Evolutionary conservation across 2,113 vertebrate species (phyloP), one percentile per base, ranked within the genome.

Genomic region (Piaya cayana): DNA sequence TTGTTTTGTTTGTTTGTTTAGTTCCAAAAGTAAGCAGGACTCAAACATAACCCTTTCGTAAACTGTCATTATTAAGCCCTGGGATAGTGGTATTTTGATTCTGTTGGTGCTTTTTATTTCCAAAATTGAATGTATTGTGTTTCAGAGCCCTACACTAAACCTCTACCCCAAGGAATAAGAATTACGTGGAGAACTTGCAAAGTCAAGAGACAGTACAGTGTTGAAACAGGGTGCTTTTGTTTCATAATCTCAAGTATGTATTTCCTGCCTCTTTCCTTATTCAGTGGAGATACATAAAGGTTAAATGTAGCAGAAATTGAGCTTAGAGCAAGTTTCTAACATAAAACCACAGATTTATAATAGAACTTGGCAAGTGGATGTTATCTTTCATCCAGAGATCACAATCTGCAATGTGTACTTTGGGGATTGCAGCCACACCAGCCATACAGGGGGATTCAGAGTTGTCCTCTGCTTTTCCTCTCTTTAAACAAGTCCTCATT

Each of bases 311-410:
- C 53, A 86, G 82, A 86, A 92, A 86, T 77, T 60, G 88, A 94
- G 90, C 81, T 95, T 67, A 36, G 15, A 95, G 72, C 88, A 94
- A 88, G 36, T 84, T 96, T 93, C 8, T 3, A 88, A 88, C 70
- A 77, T 91, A 70, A 93, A 97, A 56, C 12, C 39, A 67, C 7
- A 39, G 79, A 32, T 83, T 88, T 30, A 62, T 80, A 85, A 82
- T 85, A 93, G 82, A 70, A 90, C 55, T 88, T 91, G 83, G 85
- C 74, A 87, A 93, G 63, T 47, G 53, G 63, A 56, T 87, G 71
- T 90, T 96, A 55, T 80, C 85, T 95, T 96, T 96, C 37, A 91
- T 96, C 68, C 85, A 67, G 11, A 94, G 94, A 91, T 96, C 82
- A 87, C 63, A 91, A 67, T 78, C 81, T 86, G 16, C 83, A 39